Evolutionary conservation across 2,113 vertebrate genomes (phyloP).

Genomic region (Ailurus styani): DNA sequence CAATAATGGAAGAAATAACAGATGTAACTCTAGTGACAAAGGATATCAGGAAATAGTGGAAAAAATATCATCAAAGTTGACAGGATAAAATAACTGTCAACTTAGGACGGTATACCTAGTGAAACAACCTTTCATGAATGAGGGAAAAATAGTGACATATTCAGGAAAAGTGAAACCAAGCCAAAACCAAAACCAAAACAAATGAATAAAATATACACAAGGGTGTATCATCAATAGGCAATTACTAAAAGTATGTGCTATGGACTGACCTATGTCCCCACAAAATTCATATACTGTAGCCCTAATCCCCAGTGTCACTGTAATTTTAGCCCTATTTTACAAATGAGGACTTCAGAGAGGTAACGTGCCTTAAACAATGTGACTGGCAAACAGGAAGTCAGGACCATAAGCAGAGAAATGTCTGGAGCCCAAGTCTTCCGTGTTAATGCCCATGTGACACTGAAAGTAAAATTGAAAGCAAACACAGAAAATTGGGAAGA

Average conservation of each 20-base stretch:
- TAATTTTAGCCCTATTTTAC: not conserved
- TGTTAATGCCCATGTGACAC: not conserved
- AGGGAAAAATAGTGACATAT: not conserved
- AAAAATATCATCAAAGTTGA: not conserved
- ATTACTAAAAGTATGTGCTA: not conserved
- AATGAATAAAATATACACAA: not conserved
- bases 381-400: not conserved
- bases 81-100: not conserved
- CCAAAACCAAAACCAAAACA: not conserved
- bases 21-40: not conserved
- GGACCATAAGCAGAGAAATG: not conserved
- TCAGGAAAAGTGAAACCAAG: not conserved
- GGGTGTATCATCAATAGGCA: not conserved
- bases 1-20: not conserved
- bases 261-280: not conserved
- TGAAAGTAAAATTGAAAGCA: not conserved
- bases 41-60: not conserved
- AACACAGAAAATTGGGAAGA: not conserved
- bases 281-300: not conserved
- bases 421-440: not conserved
- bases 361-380: not conserved
- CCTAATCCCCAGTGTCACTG: not conserved
- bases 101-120: not conserved
- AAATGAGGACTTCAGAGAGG: not conserved
- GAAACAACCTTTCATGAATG: not conserved